Base-by-base conservation (phyloP, 2,888 invertebrate species). In the Eugnorisma glareosa region DNA sequence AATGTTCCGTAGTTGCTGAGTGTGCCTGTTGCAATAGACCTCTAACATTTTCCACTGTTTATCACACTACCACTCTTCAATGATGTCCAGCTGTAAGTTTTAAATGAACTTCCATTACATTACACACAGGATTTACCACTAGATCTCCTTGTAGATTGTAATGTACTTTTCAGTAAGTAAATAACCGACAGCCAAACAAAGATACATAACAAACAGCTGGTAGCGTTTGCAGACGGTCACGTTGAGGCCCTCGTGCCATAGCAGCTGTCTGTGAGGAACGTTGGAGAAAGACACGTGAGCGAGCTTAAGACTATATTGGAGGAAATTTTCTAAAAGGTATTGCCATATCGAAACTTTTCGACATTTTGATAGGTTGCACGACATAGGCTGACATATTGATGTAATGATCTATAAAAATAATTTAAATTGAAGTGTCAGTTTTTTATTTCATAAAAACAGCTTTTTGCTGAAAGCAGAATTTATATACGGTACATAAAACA, bases 231-330 rank as follows among this genome's bases (percentile, higher is more conserved):
- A 4, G 45, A 28, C 28, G 11, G 69, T 67, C 78, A 79, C 78
- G 78, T 71, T 51, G 28, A 13, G 18, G 2, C 2, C 57, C 57
- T 10, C 77, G 59, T 59, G 69, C 15, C 40, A 59, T 24, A 31
- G 15, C 51, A 59, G 48, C 66, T 7, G 59, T 18, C 8, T 57
- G 37, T 0, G 31, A 15, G 21, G 31, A 43, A 28, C 48, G 13
- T 31, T 40, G 77, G 77, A 24, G 18, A 24, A 2, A n/a, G 28
- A 40, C 77, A 78, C 77, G 78, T 78, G 77, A 54, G 2, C 48
- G 10, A n/a, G n/a, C n/a, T n/a, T 18, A 8, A 73, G 11, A 63
- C 11, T 43, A 2, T 51, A 57, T 31, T 61, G 4, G 59, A 1
- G 10, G 21, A 8, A 35, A 61, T 21, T 18, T 59, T 59, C 59